phyloP scores from a whole-genome alignment of 2,113 vertebrate species.

The Mobula hypostoma region DNA sequence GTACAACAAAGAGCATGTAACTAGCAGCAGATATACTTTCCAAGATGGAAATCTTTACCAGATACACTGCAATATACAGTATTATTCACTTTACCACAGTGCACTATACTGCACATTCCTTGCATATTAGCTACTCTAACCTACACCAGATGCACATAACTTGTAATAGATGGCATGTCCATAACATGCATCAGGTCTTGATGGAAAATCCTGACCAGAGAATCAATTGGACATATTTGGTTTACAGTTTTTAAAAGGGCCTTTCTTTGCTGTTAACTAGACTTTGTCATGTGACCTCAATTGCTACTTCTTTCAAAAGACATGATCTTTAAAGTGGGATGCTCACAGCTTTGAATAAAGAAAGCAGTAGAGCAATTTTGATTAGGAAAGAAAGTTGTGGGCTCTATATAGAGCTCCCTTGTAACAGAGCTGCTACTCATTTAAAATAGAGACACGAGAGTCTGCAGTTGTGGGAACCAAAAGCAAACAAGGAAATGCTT shows the following conservation, averaged over 20 bases:
- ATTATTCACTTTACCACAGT: no score
- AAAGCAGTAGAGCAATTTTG: neutral
- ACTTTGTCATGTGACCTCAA: constrained; percentile 12
- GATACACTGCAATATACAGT: no score
- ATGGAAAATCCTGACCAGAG: neutral
- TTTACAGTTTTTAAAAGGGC: neutral
- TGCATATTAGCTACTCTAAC: neutral
- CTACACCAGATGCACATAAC: neutral
- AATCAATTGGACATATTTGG: neutral
- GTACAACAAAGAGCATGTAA: no score
- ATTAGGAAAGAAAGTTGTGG: neutral
- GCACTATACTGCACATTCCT: neutral
- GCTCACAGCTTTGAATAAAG: neutral
- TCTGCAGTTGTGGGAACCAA: no score
- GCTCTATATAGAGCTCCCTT: neutral
- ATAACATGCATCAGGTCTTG: neutral
- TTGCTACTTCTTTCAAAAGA: neutral
- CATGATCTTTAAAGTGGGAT: neutral
- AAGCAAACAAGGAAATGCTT: no score
- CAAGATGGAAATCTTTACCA: no score
- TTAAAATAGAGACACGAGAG: no score
- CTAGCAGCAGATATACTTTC: no score
- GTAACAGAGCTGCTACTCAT: neutral
- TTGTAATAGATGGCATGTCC: neutral
- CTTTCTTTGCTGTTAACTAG: neutral